A percentile compares a stretch with the other conserved stretches of the same genome.
Conservation (phyloP, 2,888 invertebrate species). For the Cetonia aurata region DNA sequence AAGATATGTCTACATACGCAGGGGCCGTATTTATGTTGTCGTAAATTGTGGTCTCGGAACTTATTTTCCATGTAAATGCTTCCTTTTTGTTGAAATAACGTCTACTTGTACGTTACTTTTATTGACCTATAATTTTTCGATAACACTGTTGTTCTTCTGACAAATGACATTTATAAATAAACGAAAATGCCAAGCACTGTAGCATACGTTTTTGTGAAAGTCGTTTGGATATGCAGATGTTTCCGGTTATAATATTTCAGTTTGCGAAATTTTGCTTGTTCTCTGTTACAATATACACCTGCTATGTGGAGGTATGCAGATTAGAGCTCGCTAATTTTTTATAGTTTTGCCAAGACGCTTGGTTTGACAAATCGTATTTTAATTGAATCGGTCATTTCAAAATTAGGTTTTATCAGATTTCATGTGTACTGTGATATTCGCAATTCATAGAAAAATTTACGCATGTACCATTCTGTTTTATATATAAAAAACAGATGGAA, state of each 20-base stretch:
- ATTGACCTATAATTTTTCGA: constrained; percentile 19
- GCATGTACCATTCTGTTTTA: too few species aligned
- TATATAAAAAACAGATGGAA: too few species aligned
- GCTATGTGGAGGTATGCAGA: too few species aligned
- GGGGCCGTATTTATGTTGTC: constrained; percentile 9
- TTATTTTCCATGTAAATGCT: constrained; percentile 18
- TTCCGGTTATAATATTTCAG: not conserved
- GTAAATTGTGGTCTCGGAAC: constrained; percentile 12
- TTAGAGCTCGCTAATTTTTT: too few species aligned
- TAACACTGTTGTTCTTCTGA: constrained; percentile 18
- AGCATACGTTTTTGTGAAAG: not conserved
- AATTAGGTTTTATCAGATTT: too few species aligned
- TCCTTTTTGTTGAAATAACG: constrained; percentile 17
- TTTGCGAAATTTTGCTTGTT: too few species aligned
- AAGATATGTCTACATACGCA: constrained; percentile 10
- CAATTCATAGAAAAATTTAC: too few species aligned
- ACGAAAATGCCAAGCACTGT: not conserved
- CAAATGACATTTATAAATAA: not conserved
- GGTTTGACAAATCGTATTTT: too few species aligned
- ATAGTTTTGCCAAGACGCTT: too few species aligned
- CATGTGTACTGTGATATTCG: too few species aligned
- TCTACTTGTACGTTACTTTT: constrained; percentile 2
- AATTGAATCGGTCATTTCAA: too few species aligned
- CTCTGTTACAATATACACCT: too few species aligned
- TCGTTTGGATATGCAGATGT: not conserved